These are phyloP conservation scores for Acleris sparsana DNA, from an alignment of 2,888 invertebrate genomes.

Conservation along the genomic window DNA sequence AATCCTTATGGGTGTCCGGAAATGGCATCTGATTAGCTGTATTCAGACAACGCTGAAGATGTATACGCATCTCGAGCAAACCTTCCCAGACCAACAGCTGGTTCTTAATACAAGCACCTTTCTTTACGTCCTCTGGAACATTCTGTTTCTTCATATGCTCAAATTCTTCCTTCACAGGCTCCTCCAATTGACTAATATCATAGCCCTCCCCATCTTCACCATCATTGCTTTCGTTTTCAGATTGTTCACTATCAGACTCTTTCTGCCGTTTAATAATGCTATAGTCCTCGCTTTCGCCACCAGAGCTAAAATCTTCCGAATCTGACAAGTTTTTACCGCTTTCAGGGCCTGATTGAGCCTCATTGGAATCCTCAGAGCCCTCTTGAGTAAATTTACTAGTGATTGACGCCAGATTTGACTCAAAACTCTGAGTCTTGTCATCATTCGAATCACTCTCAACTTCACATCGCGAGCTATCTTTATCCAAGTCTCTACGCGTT, in stretches of 20 bases:
- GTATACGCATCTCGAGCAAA: slow-evolving; percentile 93
- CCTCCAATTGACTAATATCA: slow-evolving; percentile 73
- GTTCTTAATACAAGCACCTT: slow-evolving; percentile 87
- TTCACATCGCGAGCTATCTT: slow-evolving; percentile 39
- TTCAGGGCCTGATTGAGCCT: slow-evolving; percentile 26
- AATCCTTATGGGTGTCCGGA: slow-evolving; percentile 73
- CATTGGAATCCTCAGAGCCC: slow-evolving; percentile 45
- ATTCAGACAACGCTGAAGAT: slow-evolving; percentile 91
- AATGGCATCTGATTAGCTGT: slow-evolving; percentile 92
- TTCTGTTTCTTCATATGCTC: slow-evolving; percentile 83
- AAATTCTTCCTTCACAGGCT: slow-evolving; percentile 79
- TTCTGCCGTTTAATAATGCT: slow-evolving; percentile 47
- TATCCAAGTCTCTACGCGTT: slow-evolving; percentile 82
- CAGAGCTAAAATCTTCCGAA: slow-evolving; percentile 48
- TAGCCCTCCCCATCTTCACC: slow-evolving; percentile 65
- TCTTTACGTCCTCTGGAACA: slow-evolving; percentile 83
- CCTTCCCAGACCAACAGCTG: slow-evolving; percentile 92
- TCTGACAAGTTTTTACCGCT: slow-evolving; percentile 36
- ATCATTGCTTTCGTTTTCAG: slow-evolving; percentile 49
- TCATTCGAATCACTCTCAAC: slow-evolving; percentile 46
- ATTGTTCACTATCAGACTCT: slow-evolving; percentile 45
- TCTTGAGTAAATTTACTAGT: slow-evolving; percentile 37
- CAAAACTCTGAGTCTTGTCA: slow-evolving; percentile 8
- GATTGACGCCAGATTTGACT: slow-evolving; percentile 24
- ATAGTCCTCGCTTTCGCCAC: slow-evolving; percentile 59